Conservation (phyloP, 2,113 vertebrate genomes). For the Anhinga rufa region DNA sequence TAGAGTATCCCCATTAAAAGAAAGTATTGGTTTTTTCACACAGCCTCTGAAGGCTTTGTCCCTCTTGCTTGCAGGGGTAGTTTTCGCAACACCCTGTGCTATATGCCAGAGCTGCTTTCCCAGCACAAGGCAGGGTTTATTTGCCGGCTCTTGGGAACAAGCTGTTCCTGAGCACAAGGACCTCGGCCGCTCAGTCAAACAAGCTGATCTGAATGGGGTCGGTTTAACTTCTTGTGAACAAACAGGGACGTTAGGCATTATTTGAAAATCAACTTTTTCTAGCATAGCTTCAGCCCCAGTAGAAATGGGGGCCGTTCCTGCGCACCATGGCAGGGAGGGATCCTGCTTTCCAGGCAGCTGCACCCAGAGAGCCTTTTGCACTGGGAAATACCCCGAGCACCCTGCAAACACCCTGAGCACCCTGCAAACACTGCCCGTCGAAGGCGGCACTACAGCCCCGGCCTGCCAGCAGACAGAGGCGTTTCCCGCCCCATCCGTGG, state of each 20-base stretch:
- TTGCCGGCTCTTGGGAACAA: not conserved
- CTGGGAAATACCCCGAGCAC: not conserved
- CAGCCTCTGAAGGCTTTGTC: not conserved
- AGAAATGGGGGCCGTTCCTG: not conserved
- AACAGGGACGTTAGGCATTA: not conserved
- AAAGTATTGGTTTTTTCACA: not conserved
- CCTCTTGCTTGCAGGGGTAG: not conserved
- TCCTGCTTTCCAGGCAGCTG: not conserved
- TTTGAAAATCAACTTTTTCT: not conserved
- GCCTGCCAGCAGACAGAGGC: not conserved
- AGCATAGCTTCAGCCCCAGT: not conserved
- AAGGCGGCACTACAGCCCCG: not conserved
- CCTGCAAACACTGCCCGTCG: too few species aligned
- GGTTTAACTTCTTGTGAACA: not conserved
- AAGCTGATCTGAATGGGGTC: not conserved
- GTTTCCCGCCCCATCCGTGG: not conserved
- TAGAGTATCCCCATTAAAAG: not conserved
- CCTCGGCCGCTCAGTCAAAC: not conserved
- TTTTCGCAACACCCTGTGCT: fast-evolving
- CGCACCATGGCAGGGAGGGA: not conserved
- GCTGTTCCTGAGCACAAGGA: not conserved
- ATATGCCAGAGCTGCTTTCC: not conserved
- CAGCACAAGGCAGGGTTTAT: not conserved
- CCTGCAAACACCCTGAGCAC: not conserved
- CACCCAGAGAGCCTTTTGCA: not conserved